Base-by-base conservation (phyloP, 2,113 vertebrate species). In the Trichomycterus rosablanca region DNA sequence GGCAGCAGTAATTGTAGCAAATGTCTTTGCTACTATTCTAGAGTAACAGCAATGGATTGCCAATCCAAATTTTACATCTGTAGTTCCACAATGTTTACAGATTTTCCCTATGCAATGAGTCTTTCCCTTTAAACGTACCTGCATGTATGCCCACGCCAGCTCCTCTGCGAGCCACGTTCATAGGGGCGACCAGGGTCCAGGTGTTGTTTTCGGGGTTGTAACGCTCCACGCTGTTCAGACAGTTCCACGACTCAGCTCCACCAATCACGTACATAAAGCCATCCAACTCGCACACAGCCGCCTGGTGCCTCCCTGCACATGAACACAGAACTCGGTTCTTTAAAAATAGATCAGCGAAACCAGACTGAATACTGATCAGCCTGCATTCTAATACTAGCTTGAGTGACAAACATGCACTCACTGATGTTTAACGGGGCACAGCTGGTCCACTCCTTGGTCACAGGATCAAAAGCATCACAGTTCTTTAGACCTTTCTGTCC, bases 401-500 rank as follows among this genome's bases (percentile, higher is more conserved):
- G 23, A 3, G 48, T 14, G 26, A 6, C 14, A 23, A 3, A 19
- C 19, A 1, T 40, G 48, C 1, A 82, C 81, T 2, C 84, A 99
- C 96, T 85, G 80, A 94, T 97, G 69, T 97, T 99, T 37, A 99
- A 90, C 12, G 91, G 90, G 69, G 92, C 92, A 63, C 93, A 96
- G 77, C 86, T 93, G 2, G 85, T 90, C 96, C 96, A 99, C 4
- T 85, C 87, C 78, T 94, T 97, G 68, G 86, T 87, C 67, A 97
- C 16, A 0, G 95, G 95, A 79, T 99, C 94, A 80, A 98, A 99
- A 54, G 92, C 88, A 5, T 99, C 94, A 68, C 94, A 97, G 72
- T 97, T 98, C 88, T 97, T 99, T 71, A 99, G 84, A 73, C 96
- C 95, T 76, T 98, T 99, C 67, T 98, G 96, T 55, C 96, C 93